These are phyloP conservation scores for Pangasianodon hypophthalmus DNA, from an alignment of 2,113 vertebrate species.

Conservation along the genomic window DNA sequence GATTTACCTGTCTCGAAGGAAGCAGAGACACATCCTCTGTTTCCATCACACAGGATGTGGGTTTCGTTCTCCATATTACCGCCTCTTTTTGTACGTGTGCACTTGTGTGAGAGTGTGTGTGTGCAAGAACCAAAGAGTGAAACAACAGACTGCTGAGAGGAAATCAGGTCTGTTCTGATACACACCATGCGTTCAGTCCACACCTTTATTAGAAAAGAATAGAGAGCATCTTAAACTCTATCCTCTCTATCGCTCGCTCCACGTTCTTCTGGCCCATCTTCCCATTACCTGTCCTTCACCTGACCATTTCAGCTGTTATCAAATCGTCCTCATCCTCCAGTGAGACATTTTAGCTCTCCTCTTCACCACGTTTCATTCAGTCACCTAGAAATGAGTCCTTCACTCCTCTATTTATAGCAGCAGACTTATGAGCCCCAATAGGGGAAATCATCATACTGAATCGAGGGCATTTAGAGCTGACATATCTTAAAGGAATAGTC, in stretches of 20 bases:
- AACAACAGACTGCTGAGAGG: not conserved
- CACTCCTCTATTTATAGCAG: constrained; percentile 25
- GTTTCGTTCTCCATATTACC: not conserved
- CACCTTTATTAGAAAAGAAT: constrained; percentile 35
- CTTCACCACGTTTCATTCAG: constrained; percentile 10
- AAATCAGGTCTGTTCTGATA: constrained; percentile 14
- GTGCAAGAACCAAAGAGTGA: not conserved
- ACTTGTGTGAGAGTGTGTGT: not conserved
- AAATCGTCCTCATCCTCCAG: not conserved
- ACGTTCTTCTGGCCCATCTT: too few relatives aligned
- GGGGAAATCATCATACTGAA: constrained; percentile 19
- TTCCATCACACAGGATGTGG: not conserved
- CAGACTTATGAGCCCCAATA: not conserved
- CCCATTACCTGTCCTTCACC: not conserved
- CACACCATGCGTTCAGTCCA: constrained; percentile 10
- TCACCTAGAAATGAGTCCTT: constrained; percentile 13
- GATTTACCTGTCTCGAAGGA: not conserved
- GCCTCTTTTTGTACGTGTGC: not conserved
- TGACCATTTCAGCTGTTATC: not conserved
- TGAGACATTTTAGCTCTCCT: not conserved
- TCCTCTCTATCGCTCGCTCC: not conserved
- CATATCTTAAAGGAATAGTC: not conserved
- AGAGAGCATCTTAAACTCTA: not conserved
- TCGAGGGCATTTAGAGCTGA: constrained; percentile 21
- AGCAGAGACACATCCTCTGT: not conserved